Base-by-base conservation (phyloP, 2,888 invertebrate genomes). In the Vanessa cardui region DNA sequence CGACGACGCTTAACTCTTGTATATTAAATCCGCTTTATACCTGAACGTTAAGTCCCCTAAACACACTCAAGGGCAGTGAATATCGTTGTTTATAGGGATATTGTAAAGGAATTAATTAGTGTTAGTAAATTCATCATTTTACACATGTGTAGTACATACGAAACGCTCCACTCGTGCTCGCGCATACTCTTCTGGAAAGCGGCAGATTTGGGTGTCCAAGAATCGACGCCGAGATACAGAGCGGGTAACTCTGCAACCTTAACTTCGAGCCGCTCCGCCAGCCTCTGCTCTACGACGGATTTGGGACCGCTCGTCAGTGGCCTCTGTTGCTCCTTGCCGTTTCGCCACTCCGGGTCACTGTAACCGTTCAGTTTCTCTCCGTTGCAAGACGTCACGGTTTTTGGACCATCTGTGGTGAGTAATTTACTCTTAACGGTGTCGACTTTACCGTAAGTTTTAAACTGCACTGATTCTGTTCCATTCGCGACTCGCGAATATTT, bases 191-290 rank as follows among this genome's bases (percentile, higher is more conserved):
- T 92, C 88, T 92, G 92, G 86, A 93, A 93, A 72, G 91, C 88
- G 78, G 89, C 88, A 21, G 93, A 96, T 92, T 96, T 96, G 83
- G 96, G 96, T 82, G 96, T 95, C 96, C 96, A 96, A 79, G 95
- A 95, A 77, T 92, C 92, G 83, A 96, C 94, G 69, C 96, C 95
- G 78, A 95, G 94, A 88, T 96, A 96, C 73, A 96, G 94, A 75
- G 96, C 94, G 64, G 96, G 96, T 85, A 95, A 92, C 82, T 94
- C 93, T 58, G 93, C 90, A 72, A 89, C 92, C 85, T 92, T 93
- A 74, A 89, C 91, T 80, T 94, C 94, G 61, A 93, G 88, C 47
- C 91, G 86, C 76, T 93, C 89, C 59, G 88, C 94, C 77, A 87
- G 93, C 75, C 92, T 81, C 81, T 90, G 90, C 72, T 92, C 92